Base-by-base conservation (phyloP, 1,140 invertebrate species). In the Bilobella aurantiaca region DNA sequence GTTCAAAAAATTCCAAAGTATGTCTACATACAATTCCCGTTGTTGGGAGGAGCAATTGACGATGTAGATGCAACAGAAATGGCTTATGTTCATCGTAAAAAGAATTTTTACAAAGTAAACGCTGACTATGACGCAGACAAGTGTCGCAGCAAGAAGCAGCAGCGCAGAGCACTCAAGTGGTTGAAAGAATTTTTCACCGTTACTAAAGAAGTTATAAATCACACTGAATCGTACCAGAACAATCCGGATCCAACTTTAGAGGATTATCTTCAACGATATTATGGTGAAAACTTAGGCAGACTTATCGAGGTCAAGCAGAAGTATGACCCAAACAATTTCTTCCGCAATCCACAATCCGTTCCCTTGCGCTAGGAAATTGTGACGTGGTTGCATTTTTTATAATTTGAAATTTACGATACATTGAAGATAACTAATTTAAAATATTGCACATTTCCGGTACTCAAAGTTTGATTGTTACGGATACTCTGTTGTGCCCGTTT, bases 201-300 rank as follows among this genome's bases (percentile, higher is more conserved):
- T 8, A 59, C 58, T 34, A 12, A 59, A 34, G 28, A 25, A 14
- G 18, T 59, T 5, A 8, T 59, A 3, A 8, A 59, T 5, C 58
- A 59, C 25, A 59, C 58, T 8, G 58, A 59, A 25, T 59, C 58
- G 3, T 59, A 59, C 23, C 58, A 59, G 58, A 59, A 59, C 31
- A 14, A 59, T 25, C 8, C 28, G 25, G 58, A 59, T 23, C 8
- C 5, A 8, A 25, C 25, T 34, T 18, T 59, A 5, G 8, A 3
- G 3, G 58, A 59, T 29, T 59, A 27, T 29, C 23, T 59, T n/a
- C 58, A 14, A 23, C 12, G 58, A 30, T 59, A 59, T 29, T 59
- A 59, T 29, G 58, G 58, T 3, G 28, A 29, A 8, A 59, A 59
- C 23, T 25, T 59, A 5, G 3, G 5, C 16, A 14, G 58, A 30